Evolutionary conservation across 2,888 invertebrate species (phyloP).

Genomic region (Cristatella mucedo): DNA sequence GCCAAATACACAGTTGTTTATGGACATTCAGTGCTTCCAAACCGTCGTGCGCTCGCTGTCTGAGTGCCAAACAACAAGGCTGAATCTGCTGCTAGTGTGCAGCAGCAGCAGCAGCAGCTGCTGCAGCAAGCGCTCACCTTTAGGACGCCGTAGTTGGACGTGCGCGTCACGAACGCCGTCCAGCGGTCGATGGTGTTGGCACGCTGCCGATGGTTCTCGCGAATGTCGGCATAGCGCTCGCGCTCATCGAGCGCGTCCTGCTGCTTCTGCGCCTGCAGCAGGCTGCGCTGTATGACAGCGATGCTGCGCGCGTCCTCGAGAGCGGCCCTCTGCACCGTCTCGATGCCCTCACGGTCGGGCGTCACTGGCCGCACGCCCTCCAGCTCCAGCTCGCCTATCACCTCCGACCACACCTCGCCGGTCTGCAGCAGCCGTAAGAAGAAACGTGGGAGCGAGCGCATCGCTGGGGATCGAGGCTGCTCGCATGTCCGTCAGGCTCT

Average conservation of each 20-base stretch:
- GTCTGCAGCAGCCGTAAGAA: constrained; percentile 16
- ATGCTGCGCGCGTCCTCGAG: constrained; percentile 31
- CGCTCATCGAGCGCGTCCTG: constrained; percentile 35
- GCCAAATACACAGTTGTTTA: too few relatives aligned
- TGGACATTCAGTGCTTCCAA: too few relatives aligned
- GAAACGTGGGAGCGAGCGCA: too few relatives aligned
- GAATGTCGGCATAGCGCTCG: constrained; percentile 36
- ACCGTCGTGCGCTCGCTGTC: too few relatives aligned
- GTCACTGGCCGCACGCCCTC: constrained; percentile 34
- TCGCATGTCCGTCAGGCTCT: too few relatives aligned
- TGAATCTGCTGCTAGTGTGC: too few relatives aligned
- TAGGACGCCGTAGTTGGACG: constrained; percentile 30
- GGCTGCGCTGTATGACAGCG: constrained; percentile 25
- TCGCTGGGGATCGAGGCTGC: too few relatives aligned
- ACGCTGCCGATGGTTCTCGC: constrained; percentile 35
- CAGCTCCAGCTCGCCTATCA: constrained; percentile 26
- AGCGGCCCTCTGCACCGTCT: constrained; percentile 32
- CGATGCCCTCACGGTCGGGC: constrained; percentile 35
- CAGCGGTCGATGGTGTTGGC: constrained; percentile 31
- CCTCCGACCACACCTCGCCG: constrained; percentile 38
- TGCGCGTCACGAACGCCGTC: constrained; percentile 30
- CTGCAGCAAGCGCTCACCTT: constrained; percentile 19
- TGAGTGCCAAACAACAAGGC: too few relatives aligned
- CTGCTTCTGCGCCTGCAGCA: constrained; percentile 32
- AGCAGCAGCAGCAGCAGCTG: too few relatives aligned